Conservation (phyloP, 2,797 vertebrate species). For the Halcyon leucocephala region DNA sequence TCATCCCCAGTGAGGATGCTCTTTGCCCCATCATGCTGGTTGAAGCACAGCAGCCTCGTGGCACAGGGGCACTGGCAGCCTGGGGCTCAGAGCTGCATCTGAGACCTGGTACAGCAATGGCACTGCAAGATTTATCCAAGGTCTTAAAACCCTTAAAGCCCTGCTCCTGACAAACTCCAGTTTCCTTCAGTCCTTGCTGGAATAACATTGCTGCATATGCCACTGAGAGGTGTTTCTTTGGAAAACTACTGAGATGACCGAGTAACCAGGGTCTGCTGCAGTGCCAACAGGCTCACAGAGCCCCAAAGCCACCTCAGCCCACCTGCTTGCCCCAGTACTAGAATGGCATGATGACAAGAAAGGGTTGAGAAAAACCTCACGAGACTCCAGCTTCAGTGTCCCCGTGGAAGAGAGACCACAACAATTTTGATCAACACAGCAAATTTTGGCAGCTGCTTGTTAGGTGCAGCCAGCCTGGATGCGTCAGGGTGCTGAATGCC, state of each 20-base stretch:
- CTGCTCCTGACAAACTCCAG: not conserved
- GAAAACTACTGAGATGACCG: not conserved
- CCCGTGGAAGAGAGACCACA: not conserved
- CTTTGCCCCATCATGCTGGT: fast-evolving
- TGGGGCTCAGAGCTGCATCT: not conserved
- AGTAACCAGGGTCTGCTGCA: not conserved
- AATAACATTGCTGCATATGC: not conserved
- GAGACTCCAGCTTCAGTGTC: not conserved
- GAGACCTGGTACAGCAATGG: not conserved
- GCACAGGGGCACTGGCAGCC: not conserved
- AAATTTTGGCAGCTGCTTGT: not conserved
- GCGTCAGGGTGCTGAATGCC: fast-evolving
- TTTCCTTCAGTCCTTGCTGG: not conserved
- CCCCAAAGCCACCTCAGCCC: not conserved
- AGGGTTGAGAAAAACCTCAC: not conserved
- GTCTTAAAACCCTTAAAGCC: not conserved
- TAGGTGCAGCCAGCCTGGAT: fast-evolving
- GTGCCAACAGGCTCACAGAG: not conserved
- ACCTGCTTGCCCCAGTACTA: fast-evolving
- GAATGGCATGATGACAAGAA: not conserved
- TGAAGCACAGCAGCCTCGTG: not conserved
- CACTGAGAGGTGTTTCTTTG: not conserved
- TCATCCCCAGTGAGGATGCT: not conserved
- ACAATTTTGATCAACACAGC: not conserved
- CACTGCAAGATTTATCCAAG: not conserved